These are phyloP conservation scores for Sebastes nivosus DNA, from an alignment of 2,797 vertebrate genomes.

Conservation along the genomic window DNA sequence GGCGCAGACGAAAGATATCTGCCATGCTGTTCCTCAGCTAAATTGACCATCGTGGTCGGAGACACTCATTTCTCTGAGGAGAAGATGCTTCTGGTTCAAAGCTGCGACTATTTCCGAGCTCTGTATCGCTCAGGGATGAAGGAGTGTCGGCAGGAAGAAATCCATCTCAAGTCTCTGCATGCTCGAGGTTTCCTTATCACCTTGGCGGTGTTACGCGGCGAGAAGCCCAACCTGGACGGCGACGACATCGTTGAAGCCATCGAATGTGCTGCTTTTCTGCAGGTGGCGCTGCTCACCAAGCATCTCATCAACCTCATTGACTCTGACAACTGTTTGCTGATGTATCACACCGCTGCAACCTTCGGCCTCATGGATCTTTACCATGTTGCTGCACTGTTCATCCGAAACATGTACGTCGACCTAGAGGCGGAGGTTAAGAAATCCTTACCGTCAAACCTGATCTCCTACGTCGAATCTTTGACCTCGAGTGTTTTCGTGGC, in stretches of 20 bases:
- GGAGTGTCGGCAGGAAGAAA: constrained; percentile 88
- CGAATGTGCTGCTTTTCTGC: constrained; percentile 92
- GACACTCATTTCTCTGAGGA: constrained; percentile 85
- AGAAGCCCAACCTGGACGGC: constrained; percentile 79
- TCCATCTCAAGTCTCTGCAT: constrained; percentile 82
- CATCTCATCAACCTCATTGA: constrained; percentile 86
- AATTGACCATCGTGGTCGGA: constrained; percentile 84
- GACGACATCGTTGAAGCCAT: constrained; percentile 90
- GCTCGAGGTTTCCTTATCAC: constrained; percentile 85
- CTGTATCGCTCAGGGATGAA: constrained; percentile 95
- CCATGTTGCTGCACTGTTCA: constrained; percentile 84
- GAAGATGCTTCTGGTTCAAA: constrained; percentile 83
- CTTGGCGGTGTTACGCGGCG: constrained; percentile 84
- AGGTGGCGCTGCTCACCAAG: constrained; percentile 83
- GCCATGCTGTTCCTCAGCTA: constrained; percentile 11
- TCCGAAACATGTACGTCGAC: constrained; percentile 86
- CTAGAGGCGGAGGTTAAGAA: constrained; percentile 78
- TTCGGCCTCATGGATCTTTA: constrained; percentile 89
- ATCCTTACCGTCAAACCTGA: constrained; percentile 82
- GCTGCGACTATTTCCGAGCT: constrained; percentile 91
- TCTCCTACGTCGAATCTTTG: constrained; percentile 86
- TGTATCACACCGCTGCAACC: constrained; percentile 88
- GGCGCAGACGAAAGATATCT: background rate
- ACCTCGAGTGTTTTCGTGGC: constrained; percentile 87
- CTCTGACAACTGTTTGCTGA: constrained; percentile 90